A percentile compares a stretch with the other conserved stretches of the same genome.
These are phyloP conservation scores for Drosophila ananassae DNA, from an alignment of 1,140 invertebrate genomes.

Conservation along the genomic window DNA sequence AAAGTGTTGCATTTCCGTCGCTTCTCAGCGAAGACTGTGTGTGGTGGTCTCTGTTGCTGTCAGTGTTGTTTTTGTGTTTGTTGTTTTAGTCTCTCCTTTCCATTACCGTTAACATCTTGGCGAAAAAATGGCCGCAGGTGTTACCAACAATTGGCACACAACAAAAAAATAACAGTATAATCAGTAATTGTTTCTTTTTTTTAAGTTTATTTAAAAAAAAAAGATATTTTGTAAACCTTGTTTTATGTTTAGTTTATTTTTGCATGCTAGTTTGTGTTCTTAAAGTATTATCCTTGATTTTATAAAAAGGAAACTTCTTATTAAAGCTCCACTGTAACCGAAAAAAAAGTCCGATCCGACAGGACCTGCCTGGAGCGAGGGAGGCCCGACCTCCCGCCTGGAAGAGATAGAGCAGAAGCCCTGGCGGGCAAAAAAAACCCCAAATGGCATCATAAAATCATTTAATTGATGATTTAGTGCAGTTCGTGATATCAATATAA, in stretches of 20 bases:
- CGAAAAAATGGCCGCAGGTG: conserved; percentile 19
- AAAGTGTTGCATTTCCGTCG: conserved; percentile 77
- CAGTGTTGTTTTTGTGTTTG: conserved; percentile 3
- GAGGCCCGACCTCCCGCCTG: too few species aligned
- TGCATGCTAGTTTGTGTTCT: too few species aligned
- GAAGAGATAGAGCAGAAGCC: conserved; percentile 16
- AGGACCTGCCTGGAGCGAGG: neutral
- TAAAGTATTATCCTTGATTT: too few species aligned
- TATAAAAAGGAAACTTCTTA: neutral
- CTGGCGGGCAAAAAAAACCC: conserved; percentile 18
- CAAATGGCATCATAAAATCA: conserved; percentile 69
- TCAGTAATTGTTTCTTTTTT: neutral
- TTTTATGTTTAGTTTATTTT: too few species aligned
- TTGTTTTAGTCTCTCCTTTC: conserved; percentile 4
- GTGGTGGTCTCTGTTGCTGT: neutral
- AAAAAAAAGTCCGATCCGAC: neutral
- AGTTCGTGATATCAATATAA: conserved; percentile 64
- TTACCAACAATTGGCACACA: conserved; percentile 5
- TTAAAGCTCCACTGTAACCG: neutral
- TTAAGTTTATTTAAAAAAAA: neutral
- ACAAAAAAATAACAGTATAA: neutral
- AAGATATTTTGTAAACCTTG: neutral
- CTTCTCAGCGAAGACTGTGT: neutral
- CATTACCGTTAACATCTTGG: conserved; percentile 4
- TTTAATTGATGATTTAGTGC: conserved; percentile 71